Base-by-base conservation (phyloP, 2,888 invertebrate species). In the Anthophora plumipes region DNA sequence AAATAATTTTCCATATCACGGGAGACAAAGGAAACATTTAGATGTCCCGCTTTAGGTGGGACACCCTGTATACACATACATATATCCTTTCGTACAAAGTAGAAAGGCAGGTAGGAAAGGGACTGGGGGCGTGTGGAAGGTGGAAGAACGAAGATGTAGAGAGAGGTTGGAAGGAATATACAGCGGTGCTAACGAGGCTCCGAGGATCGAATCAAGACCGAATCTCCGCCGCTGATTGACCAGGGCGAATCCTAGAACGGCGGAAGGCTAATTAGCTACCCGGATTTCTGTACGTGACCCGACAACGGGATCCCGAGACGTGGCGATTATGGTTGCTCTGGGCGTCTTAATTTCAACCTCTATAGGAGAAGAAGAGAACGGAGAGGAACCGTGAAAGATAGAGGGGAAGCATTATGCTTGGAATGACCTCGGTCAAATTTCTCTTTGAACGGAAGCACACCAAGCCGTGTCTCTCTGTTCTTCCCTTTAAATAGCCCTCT, bases 191-290 rank as follows among this genome's bases (percentile, higher is more conserved):
- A 90, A 90, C 90, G 89, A 90, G 90, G 84, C 88, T 87, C 89
- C 82, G 85, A 82, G 86, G 89, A 90, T 90, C 90, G 90, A 90
- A 90, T 90, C 90, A 89, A 88, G 90, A 88, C 88, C 83, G 87
- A 89, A 89, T 87, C 87, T 87, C 88, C 83, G 85, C 82, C 88
- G 80, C 84, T 88, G 88, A 88, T 88, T 88, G 88, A 88, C 88
- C 88, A 85, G 86, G 82, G 88, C 77, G 85, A 80, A 88, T 86
- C 84, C 77, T 77, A 43, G 60, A 83, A 63, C 80, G 71, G 77
- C 78, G 70, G 88, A 87, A 86, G 88, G 88, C 88, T 87, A 87
- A 87, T 87, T 87, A 87, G 85, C 84, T 81, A 83, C 70, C 81
- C 80, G 86, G 88, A 88, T 87, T 83, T 83, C 61, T 83, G 82